These are phyloP conservation scores for Acanthopagrus latus DNA, from an alignment of 2,797 vertebrate species.

Conservation along the genomic window DNA sequence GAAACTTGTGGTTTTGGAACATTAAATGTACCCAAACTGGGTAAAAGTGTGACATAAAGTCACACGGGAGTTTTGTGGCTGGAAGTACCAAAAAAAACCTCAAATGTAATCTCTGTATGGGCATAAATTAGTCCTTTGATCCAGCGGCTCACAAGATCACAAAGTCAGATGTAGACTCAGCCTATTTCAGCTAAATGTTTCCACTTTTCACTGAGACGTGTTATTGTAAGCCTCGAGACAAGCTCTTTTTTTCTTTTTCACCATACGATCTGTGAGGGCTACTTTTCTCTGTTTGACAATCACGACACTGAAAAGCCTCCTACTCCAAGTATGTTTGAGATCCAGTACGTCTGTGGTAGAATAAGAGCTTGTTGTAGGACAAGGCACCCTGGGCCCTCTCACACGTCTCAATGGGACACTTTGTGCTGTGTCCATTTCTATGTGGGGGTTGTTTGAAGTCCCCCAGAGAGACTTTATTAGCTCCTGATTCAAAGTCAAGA, in stretches of 20 bases:
- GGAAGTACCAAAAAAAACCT: constrained; percentile 12
- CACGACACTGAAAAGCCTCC: constrained; percentile 73
- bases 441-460: constrained; percentile 56
- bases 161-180: constrained; percentile 33
- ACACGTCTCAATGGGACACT: constrained; percentile 74
- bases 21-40: background rate
- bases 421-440: constrained; percentile 71
- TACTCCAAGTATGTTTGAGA: constrained; percentile 72
- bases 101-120: background rate
- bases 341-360: constrained; percentile 56
- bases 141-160: constrained; percentile 39
- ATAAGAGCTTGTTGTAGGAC: constrained; percentile 70
- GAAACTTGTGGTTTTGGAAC: background rate
- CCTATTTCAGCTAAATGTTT: constrained; percentile 36
- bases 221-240: constrained; percentile 39
- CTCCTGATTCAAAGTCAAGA: constrained; percentile 49
- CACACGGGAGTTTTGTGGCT: constrained; percentile 2
- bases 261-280: constrained; percentile 29
- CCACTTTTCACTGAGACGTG: constrained; percentile 28
- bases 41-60: background rate
- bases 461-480: constrained; percentile 56
- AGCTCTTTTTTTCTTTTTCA: constrained; percentile 37
- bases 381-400: constrained; percentile 49
- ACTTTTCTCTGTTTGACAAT: constrained; percentile 61
- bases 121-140: constrained; percentile 41